Evolutionary conservation across 2,113 vertebrate genomes (phyloP).

Genomic region (Bufo gargarizans): DNA sequence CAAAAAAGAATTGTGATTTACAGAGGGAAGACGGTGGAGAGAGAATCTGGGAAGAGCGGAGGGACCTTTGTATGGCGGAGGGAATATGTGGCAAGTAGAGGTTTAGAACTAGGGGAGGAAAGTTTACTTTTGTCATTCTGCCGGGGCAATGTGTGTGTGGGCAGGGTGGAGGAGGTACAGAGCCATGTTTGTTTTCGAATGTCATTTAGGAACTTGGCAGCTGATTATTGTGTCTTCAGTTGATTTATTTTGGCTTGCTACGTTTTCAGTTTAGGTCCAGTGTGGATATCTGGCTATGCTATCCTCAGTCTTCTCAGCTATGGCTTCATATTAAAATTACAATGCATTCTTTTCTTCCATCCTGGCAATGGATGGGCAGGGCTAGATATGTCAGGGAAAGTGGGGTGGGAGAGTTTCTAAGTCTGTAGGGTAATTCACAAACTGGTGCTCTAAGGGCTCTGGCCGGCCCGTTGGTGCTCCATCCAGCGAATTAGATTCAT

Average conservation of each 20-base stretch:
- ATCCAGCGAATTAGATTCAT: no score
- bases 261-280: not conserved
- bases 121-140: slow-evolving; percentile 20
- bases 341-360: no score
- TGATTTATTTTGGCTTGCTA: not conserved
- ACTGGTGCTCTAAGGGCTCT: no score
- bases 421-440: no score
- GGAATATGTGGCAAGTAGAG: not conserved
- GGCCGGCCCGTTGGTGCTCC: no score
- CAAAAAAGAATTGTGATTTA: not conserved
- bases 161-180: not conserved
- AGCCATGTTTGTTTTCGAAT: not conserved
- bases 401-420: no score
- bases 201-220: slow-evolving; percentile 1
- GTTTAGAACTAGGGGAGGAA: not conserved
- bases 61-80: not conserved
- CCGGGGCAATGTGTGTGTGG: not conserved
- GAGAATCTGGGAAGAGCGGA: not conserved
- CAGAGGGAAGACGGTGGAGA: not conserved
- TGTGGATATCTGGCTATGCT: not conserved
- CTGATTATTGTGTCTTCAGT: not conserved
- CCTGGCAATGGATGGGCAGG: no score
- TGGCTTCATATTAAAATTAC: not conserved
- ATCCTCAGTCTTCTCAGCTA: no score
- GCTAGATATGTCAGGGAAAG: not conserved